These are phyloP conservation scores for Siniperca obscura DNA, from an alignment of 2,797 vertebrate genomes.

Conservation along the genomic window DNA sequence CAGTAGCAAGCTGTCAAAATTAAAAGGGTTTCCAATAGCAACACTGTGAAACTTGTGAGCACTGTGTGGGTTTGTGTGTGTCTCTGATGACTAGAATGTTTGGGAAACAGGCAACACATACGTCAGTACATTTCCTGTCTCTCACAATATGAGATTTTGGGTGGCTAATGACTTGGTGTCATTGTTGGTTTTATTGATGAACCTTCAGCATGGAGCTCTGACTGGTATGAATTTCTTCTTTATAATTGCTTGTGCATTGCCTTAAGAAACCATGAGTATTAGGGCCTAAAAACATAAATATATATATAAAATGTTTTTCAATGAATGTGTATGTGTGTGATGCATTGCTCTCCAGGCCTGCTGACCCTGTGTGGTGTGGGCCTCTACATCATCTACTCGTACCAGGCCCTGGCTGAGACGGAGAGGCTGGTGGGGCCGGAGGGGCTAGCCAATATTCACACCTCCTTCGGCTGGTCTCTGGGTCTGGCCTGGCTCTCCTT, in stretches of 20 bases:
- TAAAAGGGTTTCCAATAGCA: constrained; percentile 76
- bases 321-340: not conserved
- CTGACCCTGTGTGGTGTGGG: constrained; percentile 83
- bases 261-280: not conserved
- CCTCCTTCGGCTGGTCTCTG: constrained; percentile 86
- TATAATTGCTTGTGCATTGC: not conserved
- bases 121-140: constrained; percentile 65
- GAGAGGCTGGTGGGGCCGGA: constrained; percentile 71
- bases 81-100: constrained; percentile 34
- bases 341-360: constrained; percentile 70
- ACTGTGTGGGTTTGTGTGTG: constrained; percentile 18
- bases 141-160: constrained; percentile 41
- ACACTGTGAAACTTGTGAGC: constrained; percentile 47
- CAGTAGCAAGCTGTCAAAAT: constrained; percentile 62
- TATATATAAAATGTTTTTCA: not conserved
- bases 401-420: constrained; percentile 77
- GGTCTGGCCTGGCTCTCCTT: constrained; percentile 86
- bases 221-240: constrained; percentile 7
- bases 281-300: not conserved
- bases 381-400: constrained; percentile 84
- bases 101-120: constrained; percentile 24
- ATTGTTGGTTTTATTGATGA: constrained; percentile 38
- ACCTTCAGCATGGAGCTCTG: constrained; percentile 12
- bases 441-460: constrained; percentile 67
- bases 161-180: constrained; percentile 28